Evolutionary conservation across 2,113 vertebrate species (phyloP).

Genomic region (Thryonomys swinderianus): DNA sequence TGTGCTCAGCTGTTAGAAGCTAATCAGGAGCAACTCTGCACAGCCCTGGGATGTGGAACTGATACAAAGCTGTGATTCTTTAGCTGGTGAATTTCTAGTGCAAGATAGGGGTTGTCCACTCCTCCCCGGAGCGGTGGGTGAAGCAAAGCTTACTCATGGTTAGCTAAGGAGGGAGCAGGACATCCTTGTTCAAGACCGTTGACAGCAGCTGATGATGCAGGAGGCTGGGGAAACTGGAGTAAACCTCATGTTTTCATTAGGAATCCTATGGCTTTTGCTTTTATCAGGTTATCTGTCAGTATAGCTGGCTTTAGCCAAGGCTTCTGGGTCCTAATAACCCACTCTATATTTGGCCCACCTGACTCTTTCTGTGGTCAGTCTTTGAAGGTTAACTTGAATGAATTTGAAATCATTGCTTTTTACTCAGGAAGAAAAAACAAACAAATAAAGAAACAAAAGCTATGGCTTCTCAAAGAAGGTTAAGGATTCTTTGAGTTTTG

Average conservation of each 20-base stretch:
- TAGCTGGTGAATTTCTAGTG: conserved; percentile 64
- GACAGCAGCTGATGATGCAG: not conserved
- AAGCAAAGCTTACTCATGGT: not conserved
- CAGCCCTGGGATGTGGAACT: conserved; percentile 17
- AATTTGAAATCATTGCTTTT: conserved; percentile 44
- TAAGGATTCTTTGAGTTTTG: not conserved
- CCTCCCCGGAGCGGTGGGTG: not conserved
- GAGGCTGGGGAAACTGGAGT: not conserved
- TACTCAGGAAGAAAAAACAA: conserved; percentile 1
- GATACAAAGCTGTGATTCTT: conserved; percentile 1
- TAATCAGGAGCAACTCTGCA: conserved; percentile 56
- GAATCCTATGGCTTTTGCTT: conserved; percentile 30
- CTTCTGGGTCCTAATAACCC: conserved; percentile 60
- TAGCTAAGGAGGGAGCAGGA: not conserved
- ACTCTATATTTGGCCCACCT: not conserved
- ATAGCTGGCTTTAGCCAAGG: not conserved
- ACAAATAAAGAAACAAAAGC: too few relatives aligned
- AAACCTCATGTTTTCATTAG: conserved; percentile 54
- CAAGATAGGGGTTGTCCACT: not conserved
- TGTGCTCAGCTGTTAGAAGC: conserved; percentile 57
- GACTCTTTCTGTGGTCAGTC: not conserved
- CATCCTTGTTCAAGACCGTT: not conserved
- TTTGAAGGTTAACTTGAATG: conserved; percentile 44
- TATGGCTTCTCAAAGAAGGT: not conserved
- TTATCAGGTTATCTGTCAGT: conserved; percentile 50